These are phyloP conservation scores for Darevskia nairensis DNA, from an alignment of 2,797 vertebrate species.

Conservation along the genomic window DNA sequence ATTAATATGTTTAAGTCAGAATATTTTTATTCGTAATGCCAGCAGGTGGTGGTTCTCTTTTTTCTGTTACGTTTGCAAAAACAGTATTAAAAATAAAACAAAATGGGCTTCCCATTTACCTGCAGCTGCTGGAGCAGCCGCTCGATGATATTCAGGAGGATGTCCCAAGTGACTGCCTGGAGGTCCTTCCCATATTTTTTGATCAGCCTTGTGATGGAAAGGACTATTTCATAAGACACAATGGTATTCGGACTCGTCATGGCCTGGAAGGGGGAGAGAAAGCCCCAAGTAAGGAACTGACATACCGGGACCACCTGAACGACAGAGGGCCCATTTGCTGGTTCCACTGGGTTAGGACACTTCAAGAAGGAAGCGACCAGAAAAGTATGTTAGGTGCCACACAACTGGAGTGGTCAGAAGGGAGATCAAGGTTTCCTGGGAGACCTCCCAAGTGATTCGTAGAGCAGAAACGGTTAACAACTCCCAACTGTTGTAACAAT, in stretches of 20 bases:
- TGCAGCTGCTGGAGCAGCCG: constrained; percentile 92
- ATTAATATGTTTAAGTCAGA: too few relatives aligned
- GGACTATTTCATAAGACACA: constrained; percentile 97
- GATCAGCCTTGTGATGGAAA: constrained; percentile 93
- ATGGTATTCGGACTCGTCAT: constrained; percentile 95
- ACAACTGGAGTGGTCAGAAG: too few relatives aligned
- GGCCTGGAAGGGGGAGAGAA: constrained; percentile 79
- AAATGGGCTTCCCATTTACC: constrained; percentile 65
- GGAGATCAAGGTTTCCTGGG: too few relatives aligned
- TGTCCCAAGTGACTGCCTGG: constrained; percentile 96
- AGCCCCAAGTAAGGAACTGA: neutral
- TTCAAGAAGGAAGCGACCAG: neutral
- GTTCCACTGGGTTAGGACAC: neutral
- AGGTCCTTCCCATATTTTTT: constrained; percentile 96
- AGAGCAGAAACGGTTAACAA: too few relatives aligned
- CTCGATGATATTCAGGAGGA: constrained; percentile 91
- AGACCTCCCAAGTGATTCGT: too few relatives aligned
- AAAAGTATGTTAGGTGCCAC: neutral
- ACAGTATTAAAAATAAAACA: neutral
- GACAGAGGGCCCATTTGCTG: neutral
- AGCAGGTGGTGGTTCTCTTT: too few relatives aligned
- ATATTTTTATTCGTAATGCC: too few relatives aligned
- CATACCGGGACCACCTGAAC: neutral
- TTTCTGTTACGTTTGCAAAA: too few relatives aligned
- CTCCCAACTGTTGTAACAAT: too few relatives aligned